These are phyloP conservation scores for Eremobia ochroleuca DNA, from an alignment of 2,888 invertebrate genomes.

Conservation along the genomic window DNA sequence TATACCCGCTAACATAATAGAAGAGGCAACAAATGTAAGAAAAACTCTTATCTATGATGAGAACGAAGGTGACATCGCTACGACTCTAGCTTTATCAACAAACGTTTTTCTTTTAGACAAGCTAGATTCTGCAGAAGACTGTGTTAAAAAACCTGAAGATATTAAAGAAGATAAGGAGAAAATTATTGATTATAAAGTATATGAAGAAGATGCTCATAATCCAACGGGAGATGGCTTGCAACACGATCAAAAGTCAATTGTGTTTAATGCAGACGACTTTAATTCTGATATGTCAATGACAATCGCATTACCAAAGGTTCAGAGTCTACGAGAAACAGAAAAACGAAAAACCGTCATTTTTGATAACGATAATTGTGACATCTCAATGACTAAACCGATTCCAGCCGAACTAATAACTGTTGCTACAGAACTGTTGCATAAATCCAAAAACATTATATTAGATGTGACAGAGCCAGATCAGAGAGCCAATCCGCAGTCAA, in stretches of 20 bases:
- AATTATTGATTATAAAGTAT: slow-evolving; percentile 16
- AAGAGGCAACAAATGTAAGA: slow-evolving; percentile 22
- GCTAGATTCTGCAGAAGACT: slow-evolving; percentile 28
- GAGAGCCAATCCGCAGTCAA: slow-evolving; percentile 28
- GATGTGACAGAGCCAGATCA: slow-evolving; percentile 15
- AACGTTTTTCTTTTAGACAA: slow-evolving; percentile 51
- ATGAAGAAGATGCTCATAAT: slow-evolving; percentile 2
- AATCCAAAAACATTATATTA: slow-evolving; percentile 14
- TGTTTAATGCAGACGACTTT: neutral
- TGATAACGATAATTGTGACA: slow-evolving; percentile 35
- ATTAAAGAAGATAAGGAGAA: slow-evolving; percentile 5
- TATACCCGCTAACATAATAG: slow-evolving; percentile 60
- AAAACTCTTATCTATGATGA: slow-evolving; percentile 53
- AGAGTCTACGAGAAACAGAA: slow-evolving; percentile 20
- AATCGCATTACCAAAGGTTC: slow-evolving; percentile 8
- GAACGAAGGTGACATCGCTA: slow-evolving; percentile 51
- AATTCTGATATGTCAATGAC: slow-evolving; percentile 36
- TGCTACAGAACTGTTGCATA: slow-evolving; percentile 23
- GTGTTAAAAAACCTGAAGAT: neutral
- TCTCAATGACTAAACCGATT: slow-evolving; percentile 57
- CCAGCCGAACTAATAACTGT: slow-evolving; percentile 41
- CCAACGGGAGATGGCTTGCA: neutral
- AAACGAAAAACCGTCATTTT: slow-evolving; percentile 30
- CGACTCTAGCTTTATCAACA: slow-evolving; percentile 53
- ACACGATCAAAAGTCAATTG: slow-evolving; percentile 3